phyloP scores from a whole-genome alignment of 2,797 vertebrate genomes.

The Salmo trutta region DNA sequence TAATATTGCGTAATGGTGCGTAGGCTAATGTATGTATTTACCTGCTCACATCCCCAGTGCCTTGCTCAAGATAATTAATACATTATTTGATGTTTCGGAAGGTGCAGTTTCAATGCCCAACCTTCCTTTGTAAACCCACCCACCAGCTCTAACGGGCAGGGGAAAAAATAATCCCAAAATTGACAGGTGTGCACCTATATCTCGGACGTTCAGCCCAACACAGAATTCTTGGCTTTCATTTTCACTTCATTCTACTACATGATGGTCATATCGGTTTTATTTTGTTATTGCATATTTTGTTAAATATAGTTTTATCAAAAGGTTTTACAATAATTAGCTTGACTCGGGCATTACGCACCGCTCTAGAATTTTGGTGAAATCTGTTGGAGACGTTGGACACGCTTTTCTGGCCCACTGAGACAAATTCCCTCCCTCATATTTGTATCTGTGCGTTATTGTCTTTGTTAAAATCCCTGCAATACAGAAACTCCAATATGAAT shows the following conservation, averaged over 20 bases:
- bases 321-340: not conserved
- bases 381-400: not conserved
- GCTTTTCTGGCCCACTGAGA: not conserved
- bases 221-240: not conserved
- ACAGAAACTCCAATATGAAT: conserved; percentile 39
- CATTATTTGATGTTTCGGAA: not conserved
- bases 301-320: not conserved
- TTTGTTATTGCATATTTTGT: not conserved
- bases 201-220: not conserved
- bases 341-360: not conserved
- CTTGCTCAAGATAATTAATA: not conserved
- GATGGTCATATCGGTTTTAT: not conserved
- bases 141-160: not conserved
- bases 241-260: not conserved
- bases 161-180: not conserved
- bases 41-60: not conserved
- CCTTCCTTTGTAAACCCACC: not conserved
- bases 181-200: conserved; percentile 39
- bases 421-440: not conserved
- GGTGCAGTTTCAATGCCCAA: not conserved
- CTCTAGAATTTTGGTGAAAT: not conserved
- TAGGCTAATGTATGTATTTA: not conserved
- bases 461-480: conserved; percentile 46
- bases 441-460: not conserved
- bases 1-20: not conserved